phyloP scores from a whole-genome alignment of 2,888 invertebrate genomes.

The Philonicus albiceps region DNA sequence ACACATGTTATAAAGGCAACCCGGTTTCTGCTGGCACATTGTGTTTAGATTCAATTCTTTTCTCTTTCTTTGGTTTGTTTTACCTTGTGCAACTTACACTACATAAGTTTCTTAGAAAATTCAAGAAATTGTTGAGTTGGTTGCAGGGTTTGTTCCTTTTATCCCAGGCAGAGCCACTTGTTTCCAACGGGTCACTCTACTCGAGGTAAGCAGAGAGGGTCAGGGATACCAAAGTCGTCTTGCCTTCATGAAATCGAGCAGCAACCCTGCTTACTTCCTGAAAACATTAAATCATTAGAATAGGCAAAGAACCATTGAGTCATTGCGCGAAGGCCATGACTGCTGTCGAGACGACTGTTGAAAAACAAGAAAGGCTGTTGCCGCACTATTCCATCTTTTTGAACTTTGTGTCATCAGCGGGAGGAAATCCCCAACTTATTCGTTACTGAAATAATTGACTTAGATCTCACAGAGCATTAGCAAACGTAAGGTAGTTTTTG shows the following conservation, averaged over 20 bases:
- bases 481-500: neutral
- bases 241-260: neutral
- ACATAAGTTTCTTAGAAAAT: neutral
- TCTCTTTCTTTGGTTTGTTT: neutral
- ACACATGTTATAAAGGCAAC: neutral
- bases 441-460: neutral
- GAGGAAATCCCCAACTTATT: neutral
- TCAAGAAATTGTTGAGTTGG: neutral
- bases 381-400: neutral
- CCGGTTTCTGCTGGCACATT: neutral
- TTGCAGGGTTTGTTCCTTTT: neutral
- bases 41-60: neutral
- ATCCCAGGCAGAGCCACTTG: neutral
- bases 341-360: neutral
- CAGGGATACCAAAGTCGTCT: neutral
- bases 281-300: neutral
- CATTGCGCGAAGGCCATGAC: neutral
- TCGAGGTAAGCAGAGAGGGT: neutral
- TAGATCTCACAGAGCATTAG: neutral
- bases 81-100: neutral
- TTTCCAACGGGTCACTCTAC: neutral
- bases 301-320: neutral
- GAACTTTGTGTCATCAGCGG: neutral
- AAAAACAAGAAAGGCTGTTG: neutral
- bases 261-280: neutral